Conservation (phyloP, 2,888 invertebrate species). For the Meloe dianella region DNA sequence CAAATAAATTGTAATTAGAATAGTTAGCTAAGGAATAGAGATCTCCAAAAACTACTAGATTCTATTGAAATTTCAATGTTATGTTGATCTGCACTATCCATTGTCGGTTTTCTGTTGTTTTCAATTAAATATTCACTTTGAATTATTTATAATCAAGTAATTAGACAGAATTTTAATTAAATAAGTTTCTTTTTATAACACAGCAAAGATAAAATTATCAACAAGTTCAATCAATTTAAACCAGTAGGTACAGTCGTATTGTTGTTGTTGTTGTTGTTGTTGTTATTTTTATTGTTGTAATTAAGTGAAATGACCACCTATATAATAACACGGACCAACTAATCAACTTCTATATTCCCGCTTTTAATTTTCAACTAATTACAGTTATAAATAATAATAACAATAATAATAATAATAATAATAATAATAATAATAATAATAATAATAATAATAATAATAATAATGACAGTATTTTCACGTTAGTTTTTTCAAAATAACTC, state of each 20-base stretch:
- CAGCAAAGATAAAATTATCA: no score
- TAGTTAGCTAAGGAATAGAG: background rate
- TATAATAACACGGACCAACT: background rate
- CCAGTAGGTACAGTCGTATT: background rate
- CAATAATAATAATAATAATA: background rate
- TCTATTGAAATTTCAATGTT: background rate
- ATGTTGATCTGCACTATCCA: background rate
- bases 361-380: slow-evolving; percentile 5
- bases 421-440: background rate
- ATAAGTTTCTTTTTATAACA: no score
- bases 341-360: background rate
- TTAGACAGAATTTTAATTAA: background rate
- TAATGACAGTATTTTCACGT: no score
- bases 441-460: no score
- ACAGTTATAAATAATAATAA: background rate
- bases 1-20: no score
- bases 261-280: background rate
- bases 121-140: background rate
- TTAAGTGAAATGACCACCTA: background rate
- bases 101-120: background rate
- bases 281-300: background rate
- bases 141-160: background rate
- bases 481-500: no score
- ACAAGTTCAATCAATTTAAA: background rate
- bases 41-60: background rate